A percentile compares a stretch with the other conserved stretches of the same genome.
phyloP scores from a whole-genome alignment of 2,888 invertebrate species.

The Acronicta psi region DNA sequence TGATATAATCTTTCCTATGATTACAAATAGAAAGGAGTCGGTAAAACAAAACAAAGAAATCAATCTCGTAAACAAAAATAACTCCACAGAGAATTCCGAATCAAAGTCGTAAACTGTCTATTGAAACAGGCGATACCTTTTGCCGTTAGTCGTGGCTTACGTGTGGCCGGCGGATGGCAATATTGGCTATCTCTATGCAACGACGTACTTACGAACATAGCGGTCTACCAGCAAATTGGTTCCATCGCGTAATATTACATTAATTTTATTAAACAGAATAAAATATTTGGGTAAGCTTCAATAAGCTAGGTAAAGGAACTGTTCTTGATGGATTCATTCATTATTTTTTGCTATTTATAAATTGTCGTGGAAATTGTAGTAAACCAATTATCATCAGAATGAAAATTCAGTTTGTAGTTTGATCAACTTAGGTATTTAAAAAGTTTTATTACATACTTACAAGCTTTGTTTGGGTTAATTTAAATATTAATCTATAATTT shows the following conservation, averaged over 20 bases:
- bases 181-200: conserved; percentile 65
- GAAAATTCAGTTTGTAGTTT: too few relatives aligned
- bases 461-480: too few relatives aligned
- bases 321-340: too few relatives aligned
- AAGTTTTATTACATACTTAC: too few relatives aligned
- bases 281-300: conserved; percentile 5
- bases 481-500: too few relatives aligned
- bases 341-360: too few relatives aligned
- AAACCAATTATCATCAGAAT: too few relatives aligned
- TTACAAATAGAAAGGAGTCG: too few relatives aligned
- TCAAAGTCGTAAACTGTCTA: conserved; percentile 63
- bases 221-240: conserved; percentile 47
- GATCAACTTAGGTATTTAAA: too few relatives aligned
- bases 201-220: conserved; percentile 50
- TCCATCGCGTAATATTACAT: conserved; percentile 33
- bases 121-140: conserved; percentile 58
- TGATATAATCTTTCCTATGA: background rate
- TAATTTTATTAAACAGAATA: conserved; percentile 31
- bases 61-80: conserved; percentile 24
- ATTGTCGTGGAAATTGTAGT: too few relatives aligned
- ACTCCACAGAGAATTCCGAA: conserved; percentile 65
- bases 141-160: conserved; percentile 62
- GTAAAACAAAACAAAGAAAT: background rate
- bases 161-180: conserved; percentile 62
- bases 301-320: background rate